Evolutionary conservation across 2,888 invertebrate genomes (phyloP).

Genomic region (Drosophila mercatorum): DNA sequence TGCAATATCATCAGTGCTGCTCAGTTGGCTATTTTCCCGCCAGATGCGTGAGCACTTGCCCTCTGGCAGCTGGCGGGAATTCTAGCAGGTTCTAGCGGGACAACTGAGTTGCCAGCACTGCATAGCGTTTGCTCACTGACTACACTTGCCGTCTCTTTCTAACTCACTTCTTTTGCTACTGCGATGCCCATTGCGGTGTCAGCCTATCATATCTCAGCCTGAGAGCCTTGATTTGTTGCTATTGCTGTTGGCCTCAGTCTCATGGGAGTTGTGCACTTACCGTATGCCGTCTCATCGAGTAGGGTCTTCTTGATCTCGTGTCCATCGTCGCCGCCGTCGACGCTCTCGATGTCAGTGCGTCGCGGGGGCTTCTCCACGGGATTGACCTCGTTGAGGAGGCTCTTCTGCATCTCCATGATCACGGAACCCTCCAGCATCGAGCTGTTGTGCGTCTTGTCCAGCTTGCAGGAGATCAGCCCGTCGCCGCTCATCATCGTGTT

Average conservation of each 20-base stretch:
- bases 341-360: constrained; percentile 90
- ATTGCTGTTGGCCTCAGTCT: no score
- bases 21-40: no score
- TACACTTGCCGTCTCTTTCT: not conserved
- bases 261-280: constrained; percentile 86
- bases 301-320: constrained; percentile 92
- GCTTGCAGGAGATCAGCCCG: constrained; percentile 82
- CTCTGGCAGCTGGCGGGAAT: no score
- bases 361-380: constrained; percentile 93
- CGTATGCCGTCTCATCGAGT: constrained; percentile 92
- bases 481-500: constrained; percentile 84
- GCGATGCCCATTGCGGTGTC: no score
- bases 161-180: not conserved
- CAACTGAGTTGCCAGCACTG: no score
- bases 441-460: constrained; percentile 87
- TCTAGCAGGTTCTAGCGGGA: no score
- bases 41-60: no score
- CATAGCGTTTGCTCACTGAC: no score
- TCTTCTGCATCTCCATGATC: constrained; percentile 93
- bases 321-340: constrained; percentile 91
- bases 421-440: constrained; percentile 91
- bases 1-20: no score
- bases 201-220: no score
- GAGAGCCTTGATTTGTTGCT: no score
- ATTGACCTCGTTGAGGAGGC: constrained; percentile 92